Conservation (phyloP, 2,797 vertebrate species). For the Pelochelys cantorii region DNA sequence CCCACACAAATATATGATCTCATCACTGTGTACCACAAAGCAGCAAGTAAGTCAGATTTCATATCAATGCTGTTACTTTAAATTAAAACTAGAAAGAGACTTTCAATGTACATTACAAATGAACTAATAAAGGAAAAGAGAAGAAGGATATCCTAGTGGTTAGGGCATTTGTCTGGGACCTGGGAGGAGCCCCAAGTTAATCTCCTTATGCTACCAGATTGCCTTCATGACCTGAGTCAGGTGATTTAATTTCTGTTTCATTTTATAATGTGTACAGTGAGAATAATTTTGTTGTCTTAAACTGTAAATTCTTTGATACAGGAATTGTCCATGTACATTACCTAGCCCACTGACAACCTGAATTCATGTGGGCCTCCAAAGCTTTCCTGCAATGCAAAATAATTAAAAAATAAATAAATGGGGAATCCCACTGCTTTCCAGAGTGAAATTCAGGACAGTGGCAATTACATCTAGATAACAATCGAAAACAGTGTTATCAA, state of each 20-base stretch:
- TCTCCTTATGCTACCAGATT: not conserved
- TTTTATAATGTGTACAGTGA: not conserved
- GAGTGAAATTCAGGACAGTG: not conserved
- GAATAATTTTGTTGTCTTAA: not conserved
- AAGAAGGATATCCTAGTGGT: not conserved
- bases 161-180: not conserved
- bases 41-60: not conserved
- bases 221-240: not conserved
- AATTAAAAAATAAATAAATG: not conserved
- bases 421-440: not conserved
- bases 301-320: not conserved
- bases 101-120: not conserved
- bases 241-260: not conserved
- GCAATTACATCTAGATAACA: not conserved
- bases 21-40: not conserved
- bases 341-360: fast-evolving
- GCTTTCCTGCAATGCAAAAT: not conserved
- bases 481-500: not conserved
- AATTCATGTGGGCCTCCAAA: not conserved
- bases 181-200: not conserved
- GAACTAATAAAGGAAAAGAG: not conserved
- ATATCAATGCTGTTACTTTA: not conserved
- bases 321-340: fast-evolving
- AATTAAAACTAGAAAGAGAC: not conserved
- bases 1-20: not conserved